These are phyloP conservation scores for Medauroidea extradentata DNA, from an alignment of 1,140 invertebrate genomes.

Conservation along the genomic window DNA sequence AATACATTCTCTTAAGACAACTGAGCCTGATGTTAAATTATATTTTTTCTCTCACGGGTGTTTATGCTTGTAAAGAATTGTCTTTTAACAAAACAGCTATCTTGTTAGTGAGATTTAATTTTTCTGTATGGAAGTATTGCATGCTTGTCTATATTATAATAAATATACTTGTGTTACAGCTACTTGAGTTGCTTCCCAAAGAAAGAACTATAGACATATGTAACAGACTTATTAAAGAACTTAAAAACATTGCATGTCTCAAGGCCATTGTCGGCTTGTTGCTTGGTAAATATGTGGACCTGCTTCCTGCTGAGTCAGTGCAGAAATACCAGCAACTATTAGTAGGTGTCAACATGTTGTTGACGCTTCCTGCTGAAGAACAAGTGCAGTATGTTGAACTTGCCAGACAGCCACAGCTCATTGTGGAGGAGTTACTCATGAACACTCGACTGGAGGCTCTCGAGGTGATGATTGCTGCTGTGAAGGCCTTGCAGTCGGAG, in stretches of 20 bases:
- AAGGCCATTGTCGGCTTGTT: constrained; percentile 58
- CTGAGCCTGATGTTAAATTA: too few species aligned
- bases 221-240: constrained; percentile 54
- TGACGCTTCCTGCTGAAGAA: constrained; percentile 49
- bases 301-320: constrained; percentile 35
- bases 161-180: constrained; percentile 33
- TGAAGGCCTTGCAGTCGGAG: constrained; percentile 18
- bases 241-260: constrained; percentile 56
- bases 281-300: constrained; percentile 37
- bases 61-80: too few species aligned
- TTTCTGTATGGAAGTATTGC: too few species aligned
- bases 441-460: constrained; percentile 66
- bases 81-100: too few species aligned
- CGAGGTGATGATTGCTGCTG: constrained; percentile 46
- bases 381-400: constrained; percentile 55
- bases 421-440: constrained; percentile 72
- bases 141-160: too few species aligned
- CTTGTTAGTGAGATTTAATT: too few species aligned
- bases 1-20: too few species aligned
- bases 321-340: constrained; percentile 49
- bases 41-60: too few species aligned
- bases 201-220: constrained; percentile 54
- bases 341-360: constrained; percentile 56
- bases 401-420: constrained; percentile 59
- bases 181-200: constrained; percentile 48